Base-by-base conservation (phyloP, 1,140 invertebrate species). In the Centruroides vittatus region DNA sequence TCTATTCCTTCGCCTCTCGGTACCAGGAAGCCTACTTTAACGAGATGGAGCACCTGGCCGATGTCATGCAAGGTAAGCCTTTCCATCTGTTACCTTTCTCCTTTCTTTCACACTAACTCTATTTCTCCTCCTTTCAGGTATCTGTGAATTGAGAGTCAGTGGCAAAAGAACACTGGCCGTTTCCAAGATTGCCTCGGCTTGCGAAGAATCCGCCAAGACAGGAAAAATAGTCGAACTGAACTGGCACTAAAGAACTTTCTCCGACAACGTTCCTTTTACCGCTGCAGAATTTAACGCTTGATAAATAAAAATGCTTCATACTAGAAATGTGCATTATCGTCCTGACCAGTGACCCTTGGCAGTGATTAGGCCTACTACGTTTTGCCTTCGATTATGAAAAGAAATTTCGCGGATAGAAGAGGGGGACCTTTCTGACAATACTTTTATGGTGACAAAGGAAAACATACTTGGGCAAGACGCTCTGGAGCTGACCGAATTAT, bases 31-130 rank as follows among this genome's bases (percentile, higher is more conserved):
- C 79, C 3, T 86, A 86, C 67, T 64, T 69, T 36, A 68, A 67
- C 3, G 84, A 85, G 67, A 72, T 85, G 65, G 78, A 84, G 23
- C 82, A 85, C 65, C 86, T 86, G 63, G 64, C 85, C 4, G 78
- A 84, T 68, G 72, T 84, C 54, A 68, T 82, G 3, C 70, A 79
- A 74, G 78, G 81, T 81, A 71, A 51, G 23, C 23, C 23, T 51
- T 2, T 34, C 12, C 34, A 51, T 34, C 49, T 2, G 49, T 34
- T 34, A 51, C 12, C 2, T 51, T 51, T 51, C 34, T n/a, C 34
- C 49, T 51, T 51, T 51, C 34, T 34, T 51, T 51, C 34, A 34
- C 49, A n/a, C 12, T 51, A 12, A n/a, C 12, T 12, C 49, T 12
- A 51, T 51, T 51, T 34, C 49, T 34, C 49, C 34, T 34, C 49